A percentile compares a stretch with the other conserved stretches of the same genome.
Conservation (phyloP, 2,113 vertebrate genomes). For the Sapajus apella region DNA sequence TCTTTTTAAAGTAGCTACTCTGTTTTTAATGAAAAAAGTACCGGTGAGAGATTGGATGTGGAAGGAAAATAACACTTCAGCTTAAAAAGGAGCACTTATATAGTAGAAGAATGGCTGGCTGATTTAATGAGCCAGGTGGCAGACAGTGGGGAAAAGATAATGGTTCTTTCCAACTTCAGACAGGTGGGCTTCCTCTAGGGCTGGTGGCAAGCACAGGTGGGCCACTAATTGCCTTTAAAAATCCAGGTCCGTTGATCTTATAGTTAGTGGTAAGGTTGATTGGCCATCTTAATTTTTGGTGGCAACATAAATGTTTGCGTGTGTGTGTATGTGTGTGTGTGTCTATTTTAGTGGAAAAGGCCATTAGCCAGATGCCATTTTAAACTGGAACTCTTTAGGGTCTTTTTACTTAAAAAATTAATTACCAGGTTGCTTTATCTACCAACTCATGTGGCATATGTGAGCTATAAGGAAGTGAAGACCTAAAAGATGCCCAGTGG, state of each 20-base stretch:
- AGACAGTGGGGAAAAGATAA: conserved; percentile 43
- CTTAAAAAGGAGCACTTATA: not conserved
- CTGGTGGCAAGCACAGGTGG: conserved; percentile 62
- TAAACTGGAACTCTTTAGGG: conserved; percentile 17
- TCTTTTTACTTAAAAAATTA: conserved; percentile 57
- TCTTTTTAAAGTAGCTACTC: not conserved
- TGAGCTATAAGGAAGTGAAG: not conserved
- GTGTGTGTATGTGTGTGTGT: not conserved
- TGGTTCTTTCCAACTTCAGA: conserved; percentile 44
- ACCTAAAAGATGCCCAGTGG: not conserved
- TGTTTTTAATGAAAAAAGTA: not conserved
- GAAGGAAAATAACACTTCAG: conserved; percentile 28
- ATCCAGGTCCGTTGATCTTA: conserved; percentile 49
- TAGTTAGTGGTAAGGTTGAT: not conserved
- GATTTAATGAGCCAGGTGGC: conserved; percentile 65
- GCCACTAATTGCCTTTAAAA: conserved; percentile 65
- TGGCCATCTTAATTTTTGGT: conserved; percentile 50
- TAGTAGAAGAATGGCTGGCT: not conserved
- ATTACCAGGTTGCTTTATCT: conserved; percentile 38
- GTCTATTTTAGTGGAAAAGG: conserved; percentile 26
- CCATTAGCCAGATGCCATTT: conserved; percentile 58
- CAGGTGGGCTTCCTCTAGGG: conserved; percentile 48
- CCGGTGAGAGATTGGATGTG: not conserved
- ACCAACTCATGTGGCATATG: not conserved
- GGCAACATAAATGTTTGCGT: not conserved